Percentiles rank a stretch among this genome's conserved stretches.
Evolutionary conservation across 2,888 invertebrate species (phyloP).

Genomic region (Chrysina gloriosa): DNA sequence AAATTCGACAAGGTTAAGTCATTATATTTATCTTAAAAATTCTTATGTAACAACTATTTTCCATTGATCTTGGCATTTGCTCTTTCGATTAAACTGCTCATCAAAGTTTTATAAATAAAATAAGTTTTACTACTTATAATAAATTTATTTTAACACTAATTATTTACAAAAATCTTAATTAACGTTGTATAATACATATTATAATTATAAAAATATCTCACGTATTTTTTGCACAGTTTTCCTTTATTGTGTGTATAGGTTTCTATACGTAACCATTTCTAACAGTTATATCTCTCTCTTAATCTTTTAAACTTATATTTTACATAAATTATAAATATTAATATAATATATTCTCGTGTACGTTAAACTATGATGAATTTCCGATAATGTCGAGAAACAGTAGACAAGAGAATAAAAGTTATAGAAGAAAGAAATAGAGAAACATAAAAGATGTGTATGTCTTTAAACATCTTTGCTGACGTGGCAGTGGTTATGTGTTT

Average conservation of each 20-base stretch:
- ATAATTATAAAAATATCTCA: conserved; percentile 29
- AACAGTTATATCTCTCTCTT: neutral
- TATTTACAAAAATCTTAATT: conserved; percentile 41
- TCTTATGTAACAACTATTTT: too few relatives aligned
- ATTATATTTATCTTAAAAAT: too few relatives aligned
- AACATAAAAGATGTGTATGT: neutral
- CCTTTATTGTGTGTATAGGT: neutral
- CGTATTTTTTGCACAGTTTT: conserved; percentile 14
- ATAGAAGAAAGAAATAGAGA: neutral
- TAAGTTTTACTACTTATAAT: conserved; percentile 30
- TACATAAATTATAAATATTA: conserved; percentile 40
- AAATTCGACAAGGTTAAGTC: too few relatives aligned
- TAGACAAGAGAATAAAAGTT: neutral
- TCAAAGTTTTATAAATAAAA: neutral
- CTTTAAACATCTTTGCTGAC: conserved; percentile 8
- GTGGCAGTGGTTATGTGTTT: conserved; percentile 1
- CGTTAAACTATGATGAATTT: neutral
- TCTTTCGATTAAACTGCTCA: too few relatives aligned
- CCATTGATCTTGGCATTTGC: too few relatives aligned
- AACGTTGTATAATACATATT: conserved; percentile 33
- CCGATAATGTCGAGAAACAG: neutral
- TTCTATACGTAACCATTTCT: neutral
- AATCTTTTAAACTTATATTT: neutral
- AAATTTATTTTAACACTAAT: conserved; percentile 41
- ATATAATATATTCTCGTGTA: conserved; percentile 27